Conservation (phyloP, 1,140 invertebrate species). For the Pseudomyrmex concolor region DNA sequence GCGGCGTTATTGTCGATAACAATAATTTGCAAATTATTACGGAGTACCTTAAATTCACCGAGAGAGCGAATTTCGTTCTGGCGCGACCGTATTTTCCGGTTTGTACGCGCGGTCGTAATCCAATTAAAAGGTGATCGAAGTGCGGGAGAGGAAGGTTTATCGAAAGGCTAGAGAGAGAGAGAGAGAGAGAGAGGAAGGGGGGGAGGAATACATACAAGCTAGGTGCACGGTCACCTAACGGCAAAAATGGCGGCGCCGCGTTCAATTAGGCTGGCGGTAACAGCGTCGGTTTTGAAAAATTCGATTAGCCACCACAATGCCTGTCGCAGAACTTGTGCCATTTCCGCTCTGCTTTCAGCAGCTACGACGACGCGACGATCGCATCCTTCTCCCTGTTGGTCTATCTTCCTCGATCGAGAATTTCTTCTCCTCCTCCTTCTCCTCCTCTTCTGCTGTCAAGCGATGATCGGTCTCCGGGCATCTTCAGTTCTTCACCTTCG, state of each 20-base stretch:
- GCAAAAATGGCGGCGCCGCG: conserved; percentile 42
- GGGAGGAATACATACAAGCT: background rate
- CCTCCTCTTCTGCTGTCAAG: background rate
- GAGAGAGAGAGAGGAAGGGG: background rate
- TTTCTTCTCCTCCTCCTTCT: background rate
- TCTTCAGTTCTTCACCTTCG: conserved; percentile 48
- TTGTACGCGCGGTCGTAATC: conserved; percentile 56
- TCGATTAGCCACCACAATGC: conserved; percentile 69
- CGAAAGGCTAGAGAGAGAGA: conserved; percentile 3
- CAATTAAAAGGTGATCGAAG: conserved; percentile 69
- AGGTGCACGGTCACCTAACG: conserved; percentile 21
- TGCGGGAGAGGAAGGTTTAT: conserved; percentile 34
- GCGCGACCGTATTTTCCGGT: conserved; percentile 62
- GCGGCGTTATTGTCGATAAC: conserved; percentile 44
- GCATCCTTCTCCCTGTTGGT: conserved; percentile 14
- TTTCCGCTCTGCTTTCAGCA: background rate
- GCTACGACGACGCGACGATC: background rate
- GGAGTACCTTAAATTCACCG: conserved; percentile 47
- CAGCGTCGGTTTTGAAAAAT: conserved; percentile 71
- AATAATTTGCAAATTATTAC: conserved; percentile 54
- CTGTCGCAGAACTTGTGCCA: conserved; percentile 15
- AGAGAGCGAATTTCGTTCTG: conserved; percentile 49
- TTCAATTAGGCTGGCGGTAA: conserved; percentile 58
- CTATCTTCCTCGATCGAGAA: conserved; percentile 36
- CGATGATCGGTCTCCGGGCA: background rate